Conservation (phyloP, 2,113 vertebrate species). For the Calonectris borealis region DNA sequence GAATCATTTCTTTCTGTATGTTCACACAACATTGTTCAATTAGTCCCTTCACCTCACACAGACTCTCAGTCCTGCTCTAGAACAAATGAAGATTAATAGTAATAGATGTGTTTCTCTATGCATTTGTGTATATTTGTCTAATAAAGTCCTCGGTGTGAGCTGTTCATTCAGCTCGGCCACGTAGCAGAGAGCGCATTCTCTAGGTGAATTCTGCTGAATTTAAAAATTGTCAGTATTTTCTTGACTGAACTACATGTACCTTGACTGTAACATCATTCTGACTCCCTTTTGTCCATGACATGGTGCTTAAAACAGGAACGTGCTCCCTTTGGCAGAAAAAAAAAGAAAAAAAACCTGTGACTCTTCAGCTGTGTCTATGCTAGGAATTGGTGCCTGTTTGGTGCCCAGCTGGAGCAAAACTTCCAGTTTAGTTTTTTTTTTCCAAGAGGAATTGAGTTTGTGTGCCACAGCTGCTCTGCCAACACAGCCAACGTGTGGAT, state of each 20-base stretch:
- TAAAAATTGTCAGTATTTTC: neutral
- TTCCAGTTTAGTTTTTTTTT: neutral
- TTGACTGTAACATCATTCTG: neutral
- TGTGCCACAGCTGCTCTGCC: neutral
- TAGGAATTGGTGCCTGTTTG: neutral
- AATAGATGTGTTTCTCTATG: neutral
- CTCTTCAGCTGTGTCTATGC: fast-evolving
- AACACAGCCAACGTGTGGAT: neutral
- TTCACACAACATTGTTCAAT: neutral
- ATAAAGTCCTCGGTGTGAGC: neutral
- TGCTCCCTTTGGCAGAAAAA: neutral
- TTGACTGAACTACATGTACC: neutral
- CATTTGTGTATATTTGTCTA: neutral
- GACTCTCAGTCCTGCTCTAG: neutral
- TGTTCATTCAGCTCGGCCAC: neutral
- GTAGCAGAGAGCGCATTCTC: fast-evolving
- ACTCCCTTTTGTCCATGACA: neutral
- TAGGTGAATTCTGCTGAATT: neutral
- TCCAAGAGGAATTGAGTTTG: neutral
- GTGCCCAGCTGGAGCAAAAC: neutral
- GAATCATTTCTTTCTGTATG: neutral
- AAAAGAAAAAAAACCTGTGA: neutral
- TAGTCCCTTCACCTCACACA: neutral
- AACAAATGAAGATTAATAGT: neutral
- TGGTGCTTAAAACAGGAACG: neutral